Percentiles rank a stretch among this genome's conserved stretches.
Conservation (phyloP, 2,113 vertebrate genomes). For the Oreochromis tanganicae region DNA sequence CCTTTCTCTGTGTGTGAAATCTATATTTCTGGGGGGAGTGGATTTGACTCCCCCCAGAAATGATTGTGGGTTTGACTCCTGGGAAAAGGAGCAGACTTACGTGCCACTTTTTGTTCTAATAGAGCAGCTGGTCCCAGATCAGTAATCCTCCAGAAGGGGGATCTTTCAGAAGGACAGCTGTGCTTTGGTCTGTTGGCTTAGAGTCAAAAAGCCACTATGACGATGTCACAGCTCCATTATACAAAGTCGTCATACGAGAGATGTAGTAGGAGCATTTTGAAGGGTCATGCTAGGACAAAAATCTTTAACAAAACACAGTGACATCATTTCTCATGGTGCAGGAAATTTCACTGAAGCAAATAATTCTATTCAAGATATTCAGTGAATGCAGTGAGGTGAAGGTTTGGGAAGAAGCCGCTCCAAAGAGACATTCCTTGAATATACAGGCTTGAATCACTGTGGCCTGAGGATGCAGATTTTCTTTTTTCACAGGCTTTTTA, state of each 20-base stretch:
- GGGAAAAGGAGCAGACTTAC: neutral
- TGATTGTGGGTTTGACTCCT: neutral
- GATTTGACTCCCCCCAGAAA: neutral
- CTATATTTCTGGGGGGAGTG: neutral
- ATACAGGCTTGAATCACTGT: neutral
- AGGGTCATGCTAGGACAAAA: neutral
- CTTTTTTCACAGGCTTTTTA: neutral
- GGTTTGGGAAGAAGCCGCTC: neutral
- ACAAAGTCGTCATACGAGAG: neutral
- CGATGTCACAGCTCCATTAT: neutral
- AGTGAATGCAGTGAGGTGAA: neutral
- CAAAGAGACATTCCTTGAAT: neutral
- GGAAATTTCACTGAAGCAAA: neutral
- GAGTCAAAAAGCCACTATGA: neutral
- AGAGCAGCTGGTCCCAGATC: constrained; percentile 47
- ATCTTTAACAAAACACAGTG: neutral
- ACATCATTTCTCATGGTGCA: neutral
- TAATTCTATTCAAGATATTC: neutral
- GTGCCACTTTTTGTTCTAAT: constrained; percentile 13
- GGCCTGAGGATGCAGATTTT: neutral
- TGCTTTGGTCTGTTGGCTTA: constrained; percentile 12
- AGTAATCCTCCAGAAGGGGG: constrained; percentile 23
- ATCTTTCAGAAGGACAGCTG: constrained; percentile 1
- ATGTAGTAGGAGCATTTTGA: neutral
- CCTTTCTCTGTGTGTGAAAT: neutral